Conservation (phyloP, 30 jellyfish, hydroid and myxozoan species). For the Cassiopea andromeda region DNA sequence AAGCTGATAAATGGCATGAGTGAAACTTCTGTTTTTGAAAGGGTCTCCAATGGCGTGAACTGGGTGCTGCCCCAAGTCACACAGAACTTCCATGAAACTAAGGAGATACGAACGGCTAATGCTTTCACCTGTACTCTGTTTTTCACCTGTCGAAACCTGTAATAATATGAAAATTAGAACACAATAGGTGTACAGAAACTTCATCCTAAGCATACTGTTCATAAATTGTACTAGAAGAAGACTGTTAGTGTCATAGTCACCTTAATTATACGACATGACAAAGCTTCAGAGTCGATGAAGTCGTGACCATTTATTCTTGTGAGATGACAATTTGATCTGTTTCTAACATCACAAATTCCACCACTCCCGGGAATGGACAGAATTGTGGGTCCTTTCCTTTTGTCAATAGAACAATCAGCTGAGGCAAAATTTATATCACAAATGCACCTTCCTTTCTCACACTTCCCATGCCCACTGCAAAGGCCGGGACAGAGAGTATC, state of each 20-base stretch:
- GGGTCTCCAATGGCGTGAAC: slow-evolving; percentile 54
- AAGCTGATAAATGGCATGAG: slow-evolving; percentile 8
- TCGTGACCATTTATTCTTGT: slow-evolving; percentile 74
- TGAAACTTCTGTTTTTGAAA: slow-evolving; percentile 1
- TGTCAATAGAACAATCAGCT: slow-evolving; percentile 9
- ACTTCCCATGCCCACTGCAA: slow-evolving; percentile 77
- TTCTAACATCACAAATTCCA: slow-evolving; percentile 78
- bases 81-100: slow-evolving; percentile 15
- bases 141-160: background rate
- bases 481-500: slow-evolving; percentile 71
- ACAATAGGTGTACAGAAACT: background rate
- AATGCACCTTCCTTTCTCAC: slow-evolving; percentile 56
- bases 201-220: background rate
- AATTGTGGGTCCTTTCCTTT: slow-evolving; percentile 25
- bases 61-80: slow-evolving; percentile 39
- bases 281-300: slow-evolving; percentile 58
- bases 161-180: too few species aligned
- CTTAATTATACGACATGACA: slow-evolving; percentile 40
- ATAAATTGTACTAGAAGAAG: background rate
- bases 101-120: slow-evolving; percentile 1
- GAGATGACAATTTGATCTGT: slow-evolving; percentile 64
- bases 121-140: background rate
- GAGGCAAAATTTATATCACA: slow-evolving; percentile 54
- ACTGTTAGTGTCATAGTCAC: background rate
- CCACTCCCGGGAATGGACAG: slow-evolving; percentile 23